Conservation (phyloP, 2,888 invertebrate genomes). For the Rhopalosiphum nymphaeae region DNA sequence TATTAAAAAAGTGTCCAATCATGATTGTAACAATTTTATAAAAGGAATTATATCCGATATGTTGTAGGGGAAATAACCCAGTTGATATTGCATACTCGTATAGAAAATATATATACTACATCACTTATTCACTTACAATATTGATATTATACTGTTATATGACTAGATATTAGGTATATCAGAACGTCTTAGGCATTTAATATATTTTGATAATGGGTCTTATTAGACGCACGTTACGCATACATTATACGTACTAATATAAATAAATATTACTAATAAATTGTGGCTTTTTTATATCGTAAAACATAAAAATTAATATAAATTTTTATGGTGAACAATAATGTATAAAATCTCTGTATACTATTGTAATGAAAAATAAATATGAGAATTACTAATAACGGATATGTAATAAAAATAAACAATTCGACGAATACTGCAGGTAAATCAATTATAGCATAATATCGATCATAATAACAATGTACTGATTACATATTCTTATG, state of each 20-base stretch:
- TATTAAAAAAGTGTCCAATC: conserved; percentile 63
- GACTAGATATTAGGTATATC: not conserved
- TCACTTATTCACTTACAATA: not conserved
- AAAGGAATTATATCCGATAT: conserved; percentile 20
- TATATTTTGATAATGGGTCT: not conserved
- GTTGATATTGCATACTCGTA: not conserved
- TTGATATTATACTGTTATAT: not conserved
- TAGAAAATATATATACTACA: not conserved
- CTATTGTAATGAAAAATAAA: not conserved
- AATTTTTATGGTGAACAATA: not conserved
- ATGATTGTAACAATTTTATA: conserved; percentile 53
- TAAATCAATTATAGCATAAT: not conserved
- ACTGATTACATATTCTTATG: not conserved
- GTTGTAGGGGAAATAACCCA: not conserved
- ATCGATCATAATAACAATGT: not conserved
- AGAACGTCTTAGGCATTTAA: not conserved
- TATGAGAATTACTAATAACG: not conserved
- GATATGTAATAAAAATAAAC: not conserved
- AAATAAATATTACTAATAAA: too few relatives aligned
- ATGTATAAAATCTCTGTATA: not conserved
- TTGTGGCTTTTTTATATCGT: not conserved
- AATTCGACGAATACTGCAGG: not conserved
- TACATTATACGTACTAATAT: too few relatives aligned
- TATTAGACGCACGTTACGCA: not conserved
- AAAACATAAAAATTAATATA: not conserved